Evolutionary conservation across 2,888 invertebrate species (phyloP).

Genomic region (Heliothis peltigera): DNA sequence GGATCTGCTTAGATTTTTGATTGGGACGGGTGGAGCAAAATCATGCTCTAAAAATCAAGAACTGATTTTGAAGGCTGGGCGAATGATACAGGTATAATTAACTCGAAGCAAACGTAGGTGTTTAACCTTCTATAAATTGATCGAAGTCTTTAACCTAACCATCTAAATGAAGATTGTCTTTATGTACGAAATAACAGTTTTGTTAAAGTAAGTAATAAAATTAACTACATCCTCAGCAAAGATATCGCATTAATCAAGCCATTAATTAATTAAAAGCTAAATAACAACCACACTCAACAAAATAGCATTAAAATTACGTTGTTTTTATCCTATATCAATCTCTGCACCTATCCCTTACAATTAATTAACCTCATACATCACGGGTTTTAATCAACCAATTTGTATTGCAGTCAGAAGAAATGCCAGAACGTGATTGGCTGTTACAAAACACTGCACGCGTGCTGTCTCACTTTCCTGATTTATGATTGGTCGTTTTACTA

Average conservation of each 20-base stretch:
- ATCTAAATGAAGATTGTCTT: too few species aligned
- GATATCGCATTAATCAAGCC: slow-evolving; percentile 10
- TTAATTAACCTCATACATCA: slow-evolving; percentile 32
- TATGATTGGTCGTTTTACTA: slow-evolving; percentile 73
- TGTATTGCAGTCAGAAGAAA: slow-evolving; percentile 58
- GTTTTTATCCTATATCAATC: slow-evolving; percentile 22
- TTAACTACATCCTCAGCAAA: not conserved
- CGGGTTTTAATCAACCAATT: slow-evolving; percentile 54
- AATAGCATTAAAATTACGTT: slow-evolving; percentile 7
- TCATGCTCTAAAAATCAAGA: too few species aligned
- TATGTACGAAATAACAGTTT: too few species aligned
- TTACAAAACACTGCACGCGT: slow-evolving; percentile 55
- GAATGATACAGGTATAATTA: too few species aligned
- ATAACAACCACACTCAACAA: slow-evolving; percentile 21
- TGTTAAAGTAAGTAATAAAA: too few species aligned
- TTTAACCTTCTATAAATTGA: too few species aligned
- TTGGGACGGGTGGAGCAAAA: too few species aligned
- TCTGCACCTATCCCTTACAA: slow-evolving; percentile 23
- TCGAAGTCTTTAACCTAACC: too few species aligned
- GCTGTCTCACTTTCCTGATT: slow-evolving; percentile 66
- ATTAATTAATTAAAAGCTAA: slow-evolving; percentile 19
- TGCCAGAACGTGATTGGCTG: slow-evolving; percentile 66
- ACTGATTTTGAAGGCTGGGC: too few species aligned
- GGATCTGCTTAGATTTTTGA: too few species aligned
- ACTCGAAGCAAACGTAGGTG: too few species aligned